phyloP scores from a whole-genome alignment of 2,797 vertebrate species.

The Hapalemur alaotrensis region DNA sequence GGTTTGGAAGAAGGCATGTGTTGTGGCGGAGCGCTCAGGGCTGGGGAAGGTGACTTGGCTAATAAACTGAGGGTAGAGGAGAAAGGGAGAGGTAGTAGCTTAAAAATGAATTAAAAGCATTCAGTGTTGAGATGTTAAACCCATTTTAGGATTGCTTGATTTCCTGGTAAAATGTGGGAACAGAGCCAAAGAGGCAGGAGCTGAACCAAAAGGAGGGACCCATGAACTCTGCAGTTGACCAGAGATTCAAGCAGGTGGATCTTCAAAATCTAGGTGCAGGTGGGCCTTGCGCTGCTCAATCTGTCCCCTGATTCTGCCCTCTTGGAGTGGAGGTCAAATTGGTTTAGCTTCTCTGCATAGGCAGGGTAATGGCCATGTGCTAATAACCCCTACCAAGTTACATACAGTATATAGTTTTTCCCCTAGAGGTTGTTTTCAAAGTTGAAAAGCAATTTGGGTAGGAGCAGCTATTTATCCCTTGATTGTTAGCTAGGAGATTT shows the following conservation, averaged over 20 bases:
- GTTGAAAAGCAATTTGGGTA: not conserved
- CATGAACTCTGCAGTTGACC: not conserved
- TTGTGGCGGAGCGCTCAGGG: not conserved
- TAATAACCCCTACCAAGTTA: not conserved
- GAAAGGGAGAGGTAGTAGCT: slow-evolving; percentile 15
- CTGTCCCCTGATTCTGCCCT: rapidly evolving
- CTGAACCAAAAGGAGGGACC: not conserved
- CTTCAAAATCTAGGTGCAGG: not conserved
- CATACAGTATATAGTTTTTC: not conserved
- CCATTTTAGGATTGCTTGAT: not conserved
- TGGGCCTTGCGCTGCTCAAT: not conserved
- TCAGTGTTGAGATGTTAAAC: slow-evolving; percentile 60
- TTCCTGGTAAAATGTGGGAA: not conserved
- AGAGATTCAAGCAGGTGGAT: not conserved
- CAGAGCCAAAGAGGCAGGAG: not conserved
- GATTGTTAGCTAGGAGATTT: not conserved
- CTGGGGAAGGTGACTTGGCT: not conserved
- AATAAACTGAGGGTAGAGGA: not conserved
- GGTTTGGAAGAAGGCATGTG: slow-evolving; percentile 79
- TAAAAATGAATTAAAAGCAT: slow-evolving; percentile 35
- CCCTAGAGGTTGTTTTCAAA: not conserved
- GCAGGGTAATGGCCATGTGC: not conserved
- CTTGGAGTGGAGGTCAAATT: not conserved
- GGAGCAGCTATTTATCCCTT: not conserved
- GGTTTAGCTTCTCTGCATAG: not conserved